Base-by-base conservation (phyloP, 2,888 invertebrate genomes). In the Idaea straminata region DNA sequence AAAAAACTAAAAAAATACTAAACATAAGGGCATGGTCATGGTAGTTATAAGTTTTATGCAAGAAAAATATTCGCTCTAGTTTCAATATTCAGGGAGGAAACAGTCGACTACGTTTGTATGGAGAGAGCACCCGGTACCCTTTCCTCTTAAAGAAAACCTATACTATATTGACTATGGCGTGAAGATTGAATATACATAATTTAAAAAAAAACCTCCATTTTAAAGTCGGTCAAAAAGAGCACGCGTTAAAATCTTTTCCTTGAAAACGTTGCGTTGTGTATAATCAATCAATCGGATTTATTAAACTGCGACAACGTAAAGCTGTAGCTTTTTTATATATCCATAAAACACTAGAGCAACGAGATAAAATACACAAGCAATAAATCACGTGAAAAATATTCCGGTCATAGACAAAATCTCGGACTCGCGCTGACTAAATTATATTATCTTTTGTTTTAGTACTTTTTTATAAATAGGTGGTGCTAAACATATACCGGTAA, bases 381-480 rank as follows among this genome's bases (percentile, higher is more conserved):
- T 79, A 76, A 78, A 80, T 80, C 74, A 77, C 70, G 58, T 64
- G 63, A 69, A 74, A 75, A 63, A 68, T 63, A 72, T 62, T 67
- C 69, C 62, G 66, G 61, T 68, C 63, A 67, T 69, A 75, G 67
- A 77, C 76, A 77, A 79, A 80, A 78, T 3, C 73, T 77, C 77
- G 77, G 79, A 78, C 80, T 75, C 77, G 73, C 72, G 62, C 64
- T 67, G 66, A 68, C 66, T 69, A 78, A 76, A 79, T 78, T 77
- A n/a, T n/a, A n/a, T 75, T 80, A 84, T 80, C 75, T 83, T 77
- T 83, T 82, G 81, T 86, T 83, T 74, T 76, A 75, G 81, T 79
- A 83, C 78, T 83, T 83, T 85, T 83, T 77, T 80, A 83, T 83
- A 87, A 86, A 87, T 84, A 77, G 79, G 76, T 72, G 13, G 38